Conservation (phyloP, 2,113 vertebrate species). For the Rynchops niger region DNA sequence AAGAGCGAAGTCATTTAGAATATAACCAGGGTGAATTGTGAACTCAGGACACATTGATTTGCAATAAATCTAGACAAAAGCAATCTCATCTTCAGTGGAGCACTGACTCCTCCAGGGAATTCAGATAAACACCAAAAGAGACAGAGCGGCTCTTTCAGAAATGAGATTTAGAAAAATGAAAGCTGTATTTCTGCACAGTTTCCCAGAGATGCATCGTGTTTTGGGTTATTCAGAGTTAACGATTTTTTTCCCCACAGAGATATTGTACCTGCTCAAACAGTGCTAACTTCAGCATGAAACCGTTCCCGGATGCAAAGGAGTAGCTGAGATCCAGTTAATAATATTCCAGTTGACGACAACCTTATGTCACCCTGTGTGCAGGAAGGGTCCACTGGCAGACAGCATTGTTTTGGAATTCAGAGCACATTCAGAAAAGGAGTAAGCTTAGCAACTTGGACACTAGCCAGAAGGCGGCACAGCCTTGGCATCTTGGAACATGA, state of each 20-base stretch:
- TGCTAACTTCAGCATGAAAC: neutral
- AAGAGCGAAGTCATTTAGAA: neutral
- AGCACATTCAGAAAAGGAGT: neutral
- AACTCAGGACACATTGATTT: constrained; percentile 37
- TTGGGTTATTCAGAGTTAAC: neutral
- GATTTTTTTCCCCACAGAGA: neutral
- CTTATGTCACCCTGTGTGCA: neutral
- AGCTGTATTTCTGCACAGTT: neutral
- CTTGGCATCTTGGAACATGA: neutral
- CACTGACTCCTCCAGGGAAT: neutral
- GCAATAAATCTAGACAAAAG: constrained; percentile 47
- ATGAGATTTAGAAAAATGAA: constrained; percentile 49
- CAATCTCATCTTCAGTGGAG: neutral
- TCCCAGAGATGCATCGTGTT: neutral
- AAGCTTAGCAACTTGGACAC: neutral
- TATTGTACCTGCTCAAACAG: neutral
- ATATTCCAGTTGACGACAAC: neutral
- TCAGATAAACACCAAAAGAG: constrained; percentile 28
- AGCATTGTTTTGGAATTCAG: neutral
- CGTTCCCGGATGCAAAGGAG: neutral
- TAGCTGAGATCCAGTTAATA: neutral
- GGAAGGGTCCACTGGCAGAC: neutral
- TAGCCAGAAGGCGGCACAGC: neutral
- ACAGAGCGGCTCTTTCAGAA: neutral
- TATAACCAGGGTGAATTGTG: constrained; percentile 14